Evolutionary conservation across 2,113 vertebrate species (phyloP), one percentile per base, ranked within the genome.

Genomic region (Verasper variegatus): DNA sequence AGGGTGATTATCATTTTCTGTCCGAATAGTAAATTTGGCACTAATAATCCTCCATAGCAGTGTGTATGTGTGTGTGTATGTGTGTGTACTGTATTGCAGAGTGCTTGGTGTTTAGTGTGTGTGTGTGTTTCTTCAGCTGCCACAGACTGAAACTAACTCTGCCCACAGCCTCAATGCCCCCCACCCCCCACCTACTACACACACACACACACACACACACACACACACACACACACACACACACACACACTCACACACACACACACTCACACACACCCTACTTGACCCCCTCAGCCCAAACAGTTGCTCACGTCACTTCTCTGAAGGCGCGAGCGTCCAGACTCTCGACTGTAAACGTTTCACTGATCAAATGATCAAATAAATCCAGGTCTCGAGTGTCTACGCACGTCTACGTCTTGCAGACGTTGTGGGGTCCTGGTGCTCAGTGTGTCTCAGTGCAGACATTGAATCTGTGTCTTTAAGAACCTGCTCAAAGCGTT

Each of bases 241-340:
- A 74, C 74, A 71, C 75, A 76, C 74, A 76, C 68, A 67, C 72
- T 68, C 72, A 72, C 71, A 71, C 74, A 67, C 68, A 68, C 70
- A 71, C 54, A 57, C 52, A 52, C 63, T 57, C 35, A 76, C 72
- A 65, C 75, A 69, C 70, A 80, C 77, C 69, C 71, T 49, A 63
- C 74, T 58, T 68, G 76, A 74, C 80, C 80, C 75, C 63, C 78
- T 80, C 68, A 54, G 68, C 55, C 79, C 76, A 73, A 86, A 85
- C 89, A 91, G 83, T 86, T 89, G 87, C 79, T 86, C 89, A 51
- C 64, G 52, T 85, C 84, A 85, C n/a, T 58, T 85, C 84, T 83
- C 18, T 42, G 76, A 13, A 59, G 63, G 60, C 49, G 62, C 24
- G 31, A 63, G 61, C 64, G 61, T 71, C 69, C 85, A 66, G 68